Base-by-base conservation (phyloP, 2,797 vertebrate genomes). In the Pitangus sulphuratus region DNA sequence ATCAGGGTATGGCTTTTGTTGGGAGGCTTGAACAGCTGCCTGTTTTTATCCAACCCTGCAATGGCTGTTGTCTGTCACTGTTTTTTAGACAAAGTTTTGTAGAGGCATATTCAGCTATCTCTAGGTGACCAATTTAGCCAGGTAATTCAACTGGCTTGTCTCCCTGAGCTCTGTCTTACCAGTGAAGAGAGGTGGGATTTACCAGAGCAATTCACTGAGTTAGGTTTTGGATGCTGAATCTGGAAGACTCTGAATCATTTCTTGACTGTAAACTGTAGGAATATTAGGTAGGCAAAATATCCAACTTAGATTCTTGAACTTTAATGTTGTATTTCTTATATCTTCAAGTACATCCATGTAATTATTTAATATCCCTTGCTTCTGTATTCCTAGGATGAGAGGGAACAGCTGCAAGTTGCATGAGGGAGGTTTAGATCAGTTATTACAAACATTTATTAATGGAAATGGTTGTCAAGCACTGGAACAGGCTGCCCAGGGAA, bases 61-160 rank as follows among this genome's bases (percentile, higher is more conserved):
- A 3, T 8, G 18, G 2, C 6, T 53, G 3, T 33, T 89, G 4
- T 9, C 14, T 51, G 11, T 30, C n/a, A 26, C 22, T 51, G 11
- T n/a, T 68, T 16, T 3, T 33, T 19, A 64, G 22, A 53, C 12
- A 9, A 74, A 64, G 6, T 37, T 64, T 81, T 15, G 14, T 39
- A 30, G 21, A 39, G 12, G 3, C 3, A 21, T 15, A 44, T 48
- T 70, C 48, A 60, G 25, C 15, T 31, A 48, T 11, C 18, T 53
- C 9, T 42, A 0, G 9, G 24, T 62, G 35, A 47, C 19, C 19
- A 82, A 0, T 1, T 33, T 44, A 68, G 15, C 9, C 44, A 17
- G 11, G 25, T 20, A 40, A 60, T 53, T 84, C 48, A 56, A 2
- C 3, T 58, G 31, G 2, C 20, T 66, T 12, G 0, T 56, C 14